Percentiles rank a stretch among this genome's conserved stretches.
phyloP scores from a whole-genome alignment of 1,140 invertebrate genomes.

The Pteromalus puparum region DNA sequence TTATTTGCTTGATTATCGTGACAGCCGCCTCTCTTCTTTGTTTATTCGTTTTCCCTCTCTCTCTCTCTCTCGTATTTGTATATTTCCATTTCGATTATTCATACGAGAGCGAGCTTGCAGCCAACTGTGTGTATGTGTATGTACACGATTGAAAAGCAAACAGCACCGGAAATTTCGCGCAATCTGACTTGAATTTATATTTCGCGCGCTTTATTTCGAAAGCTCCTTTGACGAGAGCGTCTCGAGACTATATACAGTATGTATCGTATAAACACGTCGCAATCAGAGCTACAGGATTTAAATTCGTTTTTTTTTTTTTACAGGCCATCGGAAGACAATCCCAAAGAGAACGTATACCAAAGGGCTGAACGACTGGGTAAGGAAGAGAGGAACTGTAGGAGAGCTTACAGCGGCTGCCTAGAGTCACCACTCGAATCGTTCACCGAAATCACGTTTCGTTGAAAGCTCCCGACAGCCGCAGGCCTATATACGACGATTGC shows the following conservation, averaged over 20 bases:
- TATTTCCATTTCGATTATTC: neutral
- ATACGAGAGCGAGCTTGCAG: neutral
- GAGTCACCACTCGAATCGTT: conserved; percentile 70
- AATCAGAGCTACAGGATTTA: conserved; percentile 8
- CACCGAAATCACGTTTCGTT: conserved; percentile 67
- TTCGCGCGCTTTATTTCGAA: neutral
- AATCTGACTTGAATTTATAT: neutral
- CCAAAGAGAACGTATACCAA: conserved; percentile 66
- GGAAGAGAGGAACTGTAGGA: conserved; percentile 66
- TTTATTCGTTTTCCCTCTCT: neutral
- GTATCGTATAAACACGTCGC: too few relatives aligned
- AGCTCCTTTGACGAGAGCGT: neutral
- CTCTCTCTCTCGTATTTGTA: neutral
- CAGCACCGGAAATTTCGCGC: neutral
- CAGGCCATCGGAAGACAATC: conserved; percentile 68
- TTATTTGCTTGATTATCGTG: neutral
- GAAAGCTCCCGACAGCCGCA: conserved; percentile 44
- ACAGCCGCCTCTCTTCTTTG: neutral
- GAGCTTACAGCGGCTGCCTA: conserved; percentile 67
- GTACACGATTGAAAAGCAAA: neutral
- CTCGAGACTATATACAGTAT: too few relatives aligned
- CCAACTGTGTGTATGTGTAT: neutral
- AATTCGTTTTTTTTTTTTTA: conserved; percentile 31
- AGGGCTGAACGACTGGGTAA: conserved; percentile 68
- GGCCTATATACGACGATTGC: neutral